Evolutionary conservation across 1,140 invertebrate species (phyloP).

Genomic region (Trachelipus rathkii): DNA sequence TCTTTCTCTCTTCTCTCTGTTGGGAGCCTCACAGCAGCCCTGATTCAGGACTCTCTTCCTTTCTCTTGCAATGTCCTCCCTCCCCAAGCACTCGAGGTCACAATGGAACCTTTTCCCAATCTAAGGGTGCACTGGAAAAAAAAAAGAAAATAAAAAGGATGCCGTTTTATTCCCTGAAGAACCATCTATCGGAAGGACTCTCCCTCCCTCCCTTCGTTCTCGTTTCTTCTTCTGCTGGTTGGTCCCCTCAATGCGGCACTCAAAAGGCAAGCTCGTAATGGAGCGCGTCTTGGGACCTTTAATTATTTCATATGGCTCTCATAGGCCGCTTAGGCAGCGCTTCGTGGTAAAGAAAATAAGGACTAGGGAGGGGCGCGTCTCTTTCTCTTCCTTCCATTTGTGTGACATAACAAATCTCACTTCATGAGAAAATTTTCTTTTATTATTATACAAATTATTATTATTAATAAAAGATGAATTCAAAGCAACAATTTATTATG

Average conservation of each 20-base stretch:
- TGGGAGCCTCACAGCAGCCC: no score
- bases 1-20: background rate
- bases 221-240: no score
- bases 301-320: slow-evolving; percentile 9
- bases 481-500: background rate
- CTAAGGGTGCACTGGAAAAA: background rate
- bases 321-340: background rate
- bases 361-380: background rate
- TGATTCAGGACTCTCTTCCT: background rate
- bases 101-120: background rate
- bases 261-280: slow-evolving; percentile 3
- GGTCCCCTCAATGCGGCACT: background rate
- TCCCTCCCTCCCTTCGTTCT: background rate
- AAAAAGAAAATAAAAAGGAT: background rate
- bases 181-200: background rate
- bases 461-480: no score
- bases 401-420: no score
- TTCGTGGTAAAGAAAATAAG: background rate
- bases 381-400: background rate
- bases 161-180: background rate
- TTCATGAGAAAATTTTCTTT: no score
- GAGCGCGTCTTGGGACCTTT: slow-evolving; percentile 3
- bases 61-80: background rate
- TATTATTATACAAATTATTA: no score
- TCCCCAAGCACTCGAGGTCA: background rate